phyloP scores from a whole-genome alignment of 2,888 invertebrate species.

The Melanargia galathea region DNA sequence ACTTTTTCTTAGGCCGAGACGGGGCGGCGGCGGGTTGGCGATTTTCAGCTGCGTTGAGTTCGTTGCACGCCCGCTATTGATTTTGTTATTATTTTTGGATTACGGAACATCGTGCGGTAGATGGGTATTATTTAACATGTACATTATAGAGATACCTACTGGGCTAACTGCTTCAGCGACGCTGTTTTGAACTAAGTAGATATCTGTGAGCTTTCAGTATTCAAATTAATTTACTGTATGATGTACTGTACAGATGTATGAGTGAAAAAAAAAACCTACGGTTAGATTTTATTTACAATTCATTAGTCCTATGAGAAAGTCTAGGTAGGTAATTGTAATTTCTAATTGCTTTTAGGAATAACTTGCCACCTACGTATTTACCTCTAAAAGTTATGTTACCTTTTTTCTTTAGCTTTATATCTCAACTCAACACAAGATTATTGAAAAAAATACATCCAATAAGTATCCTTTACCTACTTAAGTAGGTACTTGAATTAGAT shows the following conservation, averaged over 20 bases:
- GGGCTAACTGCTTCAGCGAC: conserved; percentile 1
- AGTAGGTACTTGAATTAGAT: too few relatives aligned
- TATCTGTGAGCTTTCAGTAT: background rate
- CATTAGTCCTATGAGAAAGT: too few relatives aligned
- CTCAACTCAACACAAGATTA: too few relatives aligned
- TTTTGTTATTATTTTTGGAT: conserved; percentile 30
- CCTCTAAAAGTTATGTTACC: too few relatives aligned
- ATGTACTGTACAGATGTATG: too few relatives aligned
- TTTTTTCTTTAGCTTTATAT: too few relatives aligned
- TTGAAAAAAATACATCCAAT: too few relatives aligned
- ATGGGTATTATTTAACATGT: conserved; percentile 8
- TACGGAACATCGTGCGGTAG: conserved; percentile 1
- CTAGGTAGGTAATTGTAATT: background rate
- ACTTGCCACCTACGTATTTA: background rate
- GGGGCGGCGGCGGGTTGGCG: conserved; percentile 54
- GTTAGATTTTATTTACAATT: too few relatives aligned
- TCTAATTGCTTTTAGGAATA: background rate
- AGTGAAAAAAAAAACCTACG: too few relatives aligned
- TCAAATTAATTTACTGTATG: conserved; percentile 6
- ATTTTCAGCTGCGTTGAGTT: conserved; percentile 38
- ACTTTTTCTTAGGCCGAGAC: conserved; percentile 60
- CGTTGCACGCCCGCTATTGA: conserved; percentile 35
- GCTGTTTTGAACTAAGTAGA: background rate
- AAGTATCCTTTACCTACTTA: too few relatives aligned
- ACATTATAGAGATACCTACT: too few relatives aligned